Base-by-base conservation (phyloP, 1,140 invertebrate species). In the Diorhabda carinulata region DNA sequence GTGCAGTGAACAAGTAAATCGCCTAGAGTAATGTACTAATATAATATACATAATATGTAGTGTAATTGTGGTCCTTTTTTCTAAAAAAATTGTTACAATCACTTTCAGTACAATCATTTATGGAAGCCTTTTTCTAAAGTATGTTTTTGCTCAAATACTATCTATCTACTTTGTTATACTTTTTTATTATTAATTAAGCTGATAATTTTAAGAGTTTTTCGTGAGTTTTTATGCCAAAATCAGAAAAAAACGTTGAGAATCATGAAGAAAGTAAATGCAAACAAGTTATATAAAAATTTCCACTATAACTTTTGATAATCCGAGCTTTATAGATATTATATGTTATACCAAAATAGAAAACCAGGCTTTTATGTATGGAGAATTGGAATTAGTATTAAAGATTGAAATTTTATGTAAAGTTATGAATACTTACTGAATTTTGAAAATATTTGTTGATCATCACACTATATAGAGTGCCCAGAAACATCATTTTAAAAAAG, bases 331-430 rank as follows among this genome's bases (percentile, higher is more conserved):
- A 52, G 47, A 52, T 52, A 8, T 52, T 25, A 25, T n/a, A 52
- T 52, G 47, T 52, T 52, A 52, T 52, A 52, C 47, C 25, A 52
- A 52, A 52, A n/a, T 52, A 52, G 47, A 52, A 52, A 52, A 52
- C 6, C 47, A 6, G n/a, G 47, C 47, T 52, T 52, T 52, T 52
- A 52, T 52, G n/a, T 52, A n/a, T 4, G 47, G 47, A 8, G 47
- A 52, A 52, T 52, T 52, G 47, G 6, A 52, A 52, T 6, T 52
- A 52, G 47, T 52, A 52, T 52, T 52, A 52, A 52, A 52, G 47
- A 52, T 52, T 52, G 47, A 52, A 52, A 52, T 52, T 52, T 52
- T 52, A 52, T 52, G 6, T 6, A 52, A 52, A 52, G 47, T 52
- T 52, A 52, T 52, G 6, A 25, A 52, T 52, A 6, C 47, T n/a